These are phyloP conservation scores for Brachyistius frenatus DNA, from an alignment of 2,113 vertebrate genomes.

Conservation along the genomic window DNA sequence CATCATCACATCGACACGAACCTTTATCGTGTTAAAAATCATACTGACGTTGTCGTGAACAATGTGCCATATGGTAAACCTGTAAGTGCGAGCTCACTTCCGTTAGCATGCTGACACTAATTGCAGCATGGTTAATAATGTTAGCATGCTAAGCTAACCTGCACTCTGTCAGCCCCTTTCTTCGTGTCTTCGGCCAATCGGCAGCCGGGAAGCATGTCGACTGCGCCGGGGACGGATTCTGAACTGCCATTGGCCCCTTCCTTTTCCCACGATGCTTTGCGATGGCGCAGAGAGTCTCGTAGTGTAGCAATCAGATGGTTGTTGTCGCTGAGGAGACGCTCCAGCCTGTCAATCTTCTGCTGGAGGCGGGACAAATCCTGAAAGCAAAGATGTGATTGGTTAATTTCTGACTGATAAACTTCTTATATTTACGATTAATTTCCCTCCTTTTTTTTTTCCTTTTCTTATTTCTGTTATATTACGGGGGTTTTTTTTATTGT, in stretches of 20 bases:
- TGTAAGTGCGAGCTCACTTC: no score
- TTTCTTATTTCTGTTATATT: no score
- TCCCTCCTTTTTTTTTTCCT: no score
- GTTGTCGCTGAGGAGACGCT: conserved; percentile 91
- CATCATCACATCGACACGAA: no score
- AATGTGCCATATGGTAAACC: no score
- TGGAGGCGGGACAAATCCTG: conserved; percentile 92
- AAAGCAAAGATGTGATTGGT: conserved; percentile 10
- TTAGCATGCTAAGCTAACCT: conserved; percentile 81
- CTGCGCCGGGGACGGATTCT: conserved; percentile 54
- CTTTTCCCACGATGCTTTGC: conserved; percentile 87
- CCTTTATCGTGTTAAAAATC: no score
- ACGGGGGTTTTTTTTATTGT: no score
- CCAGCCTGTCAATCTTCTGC: conserved; percentile 93
- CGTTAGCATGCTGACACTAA: background rate
- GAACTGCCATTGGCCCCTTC: conserved; percentile 71
- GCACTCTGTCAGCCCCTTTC: conserved; percentile 82
- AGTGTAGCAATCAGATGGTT: conserved; percentile 93
- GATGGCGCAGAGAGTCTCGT: conserved; percentile 88
- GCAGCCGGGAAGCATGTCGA: conserved; percentile 63
- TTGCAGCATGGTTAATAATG: no score
- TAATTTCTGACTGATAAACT: background rate
- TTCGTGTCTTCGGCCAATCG: conserved; percentile 82
- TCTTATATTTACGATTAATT: background rate
- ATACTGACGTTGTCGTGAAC: no score